Conservation (phyloP, 2,797 vertebrate genomes). For the Lophotriccus pileatus region DNA sequence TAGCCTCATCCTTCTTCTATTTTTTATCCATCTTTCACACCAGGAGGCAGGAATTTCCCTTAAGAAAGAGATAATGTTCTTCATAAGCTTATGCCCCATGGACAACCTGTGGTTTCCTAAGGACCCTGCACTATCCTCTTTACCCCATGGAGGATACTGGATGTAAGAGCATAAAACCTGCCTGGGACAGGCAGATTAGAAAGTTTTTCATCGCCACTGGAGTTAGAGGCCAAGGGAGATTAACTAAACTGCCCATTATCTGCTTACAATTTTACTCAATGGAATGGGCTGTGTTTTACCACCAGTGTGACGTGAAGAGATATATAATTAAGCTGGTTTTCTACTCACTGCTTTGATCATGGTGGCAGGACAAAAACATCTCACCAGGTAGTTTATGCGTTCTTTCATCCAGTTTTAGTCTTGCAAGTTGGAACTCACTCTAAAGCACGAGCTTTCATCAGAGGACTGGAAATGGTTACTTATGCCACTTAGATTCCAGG, state of each 20-base stretch:
- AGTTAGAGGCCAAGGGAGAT: not conserved
- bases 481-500: conserved; percentile 6
- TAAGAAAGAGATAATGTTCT: not conserved
- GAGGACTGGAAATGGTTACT: conserved; percentile 4
- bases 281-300: conserved; percentile 17
- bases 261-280: not conserved
- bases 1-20: not conserved
- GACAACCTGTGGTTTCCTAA: not conserved
- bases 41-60: not conserved
- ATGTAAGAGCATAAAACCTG: not conserved
- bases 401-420: conserved; percentile 32
- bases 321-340: conserved; percentile 2
- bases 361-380: conserved; percentile 33
- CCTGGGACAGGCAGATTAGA: not conserved
- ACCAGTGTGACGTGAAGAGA: conserved; percentile 14
- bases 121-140: not conserved
- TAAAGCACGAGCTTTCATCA: conserved; percentile 12
- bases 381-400: conserved; percentile 35
- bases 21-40: not conserved
- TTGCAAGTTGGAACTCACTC: conserved; percentile 5
- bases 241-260: not conserved
- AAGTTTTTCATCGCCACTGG: conserved; percentile 15
- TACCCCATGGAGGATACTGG: not conserved
- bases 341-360: conserved; percentile 29
- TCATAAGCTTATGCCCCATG: not conserved